Percentiles rank a stretch among this genome's conserved stretches.
phyloP scores from a whole-genome alignment of 2,113 vertebrate genomes.

The Menura novaehollandiae region DNA sequence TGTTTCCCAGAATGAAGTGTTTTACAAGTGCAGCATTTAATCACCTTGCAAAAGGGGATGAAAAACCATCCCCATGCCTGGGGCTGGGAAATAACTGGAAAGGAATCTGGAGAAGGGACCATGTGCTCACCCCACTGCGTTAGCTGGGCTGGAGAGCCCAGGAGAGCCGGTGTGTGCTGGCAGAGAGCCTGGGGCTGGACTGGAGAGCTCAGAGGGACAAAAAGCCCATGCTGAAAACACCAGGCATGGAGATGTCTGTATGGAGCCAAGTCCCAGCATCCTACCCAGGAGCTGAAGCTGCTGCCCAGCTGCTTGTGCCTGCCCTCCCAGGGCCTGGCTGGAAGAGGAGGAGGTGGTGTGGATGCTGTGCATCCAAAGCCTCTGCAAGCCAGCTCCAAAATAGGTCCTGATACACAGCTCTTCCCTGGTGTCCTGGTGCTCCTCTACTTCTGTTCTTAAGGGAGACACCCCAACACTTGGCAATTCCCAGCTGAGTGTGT shows the following conservation, averaged over 20 bases:
- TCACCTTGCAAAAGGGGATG: conserved; percentile 5
- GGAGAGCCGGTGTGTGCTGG: background rate
- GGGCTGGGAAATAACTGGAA: background rate
- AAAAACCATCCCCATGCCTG: background rate
- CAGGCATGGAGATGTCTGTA: accelerated
- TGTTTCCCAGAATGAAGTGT: conserved; percentile 10
- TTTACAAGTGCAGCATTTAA: conserved; percentile 20
- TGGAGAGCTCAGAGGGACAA: background rate
- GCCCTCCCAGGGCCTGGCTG: background rate
- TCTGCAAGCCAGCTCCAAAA: background rate
- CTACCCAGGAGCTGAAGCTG: background rate
- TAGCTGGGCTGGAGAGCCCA: background rate
- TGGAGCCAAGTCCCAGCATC: background rate
- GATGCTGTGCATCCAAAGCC: background rate
- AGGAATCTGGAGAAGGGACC: background rate
- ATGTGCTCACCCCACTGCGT: accelerated
- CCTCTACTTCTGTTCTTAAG: background rate
- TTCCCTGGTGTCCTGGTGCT: background rate
- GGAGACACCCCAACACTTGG: background rate
- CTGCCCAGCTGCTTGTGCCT: accelerated
- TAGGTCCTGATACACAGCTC: background rate
- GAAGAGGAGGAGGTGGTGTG: background rate
- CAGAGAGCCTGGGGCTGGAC: background rate
- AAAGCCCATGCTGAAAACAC: background rate
- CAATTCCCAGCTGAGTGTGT: background rate